A percentile compares a stretch with the other conserved stretches of the same genome.
Conservation (phyloP, 2,113 vertebrate genomes). For the Cathartes aura region DNA sequence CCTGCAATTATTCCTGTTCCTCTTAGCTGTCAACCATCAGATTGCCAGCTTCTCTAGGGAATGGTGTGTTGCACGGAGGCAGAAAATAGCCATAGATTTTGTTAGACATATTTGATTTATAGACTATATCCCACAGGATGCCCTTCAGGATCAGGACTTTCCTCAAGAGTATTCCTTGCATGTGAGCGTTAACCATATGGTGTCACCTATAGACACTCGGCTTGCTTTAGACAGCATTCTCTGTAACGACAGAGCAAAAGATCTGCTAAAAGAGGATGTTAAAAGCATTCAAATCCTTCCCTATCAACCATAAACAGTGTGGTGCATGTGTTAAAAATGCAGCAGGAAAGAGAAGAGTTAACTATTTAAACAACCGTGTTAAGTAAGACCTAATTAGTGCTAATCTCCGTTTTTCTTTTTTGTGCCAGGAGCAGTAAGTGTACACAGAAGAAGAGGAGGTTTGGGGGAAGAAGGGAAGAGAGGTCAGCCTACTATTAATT, state of each 20-base stretch:
- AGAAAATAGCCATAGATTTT: not conserved
- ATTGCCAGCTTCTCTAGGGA: not conserved
- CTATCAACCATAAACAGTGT: not conserved
- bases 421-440: not conserved
- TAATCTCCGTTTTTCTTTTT: not conserved
- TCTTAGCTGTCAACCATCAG: not conserved
- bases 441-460: not conserved
- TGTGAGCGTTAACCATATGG: accelerated
- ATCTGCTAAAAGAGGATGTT: not conserved
- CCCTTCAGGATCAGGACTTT: not conserved
- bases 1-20: not conserved
- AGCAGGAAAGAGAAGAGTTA: not conserved
- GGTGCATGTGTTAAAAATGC: not conserved
- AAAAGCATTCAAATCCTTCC: not conserved
- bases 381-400: not conserved
- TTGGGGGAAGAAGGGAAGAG: not conserved
- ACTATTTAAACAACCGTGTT: not conserved
- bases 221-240: not conserved
- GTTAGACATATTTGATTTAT: not conserved
- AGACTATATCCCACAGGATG: not conserved
- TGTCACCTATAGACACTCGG: not conserved
- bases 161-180: not conserved
- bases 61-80: not conserved
- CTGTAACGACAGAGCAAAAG: not conserved
- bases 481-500: not conserved